Percentiles rank a stretch among this genome's conserved stretches.
Conservation (phyloP, 2,113 vertebrate genomes). For the Ginglymostoma cirratum region DNA sequence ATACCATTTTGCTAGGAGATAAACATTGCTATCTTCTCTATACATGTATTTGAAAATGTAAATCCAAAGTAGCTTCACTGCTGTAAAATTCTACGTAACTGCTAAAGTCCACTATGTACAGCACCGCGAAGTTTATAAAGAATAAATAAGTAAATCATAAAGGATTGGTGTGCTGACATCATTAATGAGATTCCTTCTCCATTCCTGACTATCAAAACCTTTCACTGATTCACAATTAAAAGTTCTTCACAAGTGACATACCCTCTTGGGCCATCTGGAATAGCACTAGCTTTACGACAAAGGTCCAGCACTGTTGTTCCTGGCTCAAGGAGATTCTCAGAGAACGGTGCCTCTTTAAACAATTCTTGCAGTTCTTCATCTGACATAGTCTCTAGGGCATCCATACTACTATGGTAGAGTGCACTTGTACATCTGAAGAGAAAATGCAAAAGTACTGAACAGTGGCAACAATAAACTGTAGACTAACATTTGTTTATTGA, state of each 20-base stretch:
- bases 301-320: slow-evolving; percentile 76
- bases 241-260: slow-evolving; percentile 44
- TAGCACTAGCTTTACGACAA: slow-evolving; percentile 70
- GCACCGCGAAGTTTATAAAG: not conserved
- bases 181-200: not conserved
- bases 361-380: slow-evolving; percentile 83
- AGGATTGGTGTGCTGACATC: not conserved
- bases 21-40: not conserved
- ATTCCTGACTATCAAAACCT: not conserved
- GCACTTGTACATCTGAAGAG: slow-evolving; percentile 72
- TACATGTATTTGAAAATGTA: not conserved
- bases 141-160: not conserved
- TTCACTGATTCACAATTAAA: not conserved
- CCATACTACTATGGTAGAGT: slow-evolving; percentile 70
- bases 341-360: slow-evolving; percentile 78
- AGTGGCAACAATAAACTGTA: not conserved
- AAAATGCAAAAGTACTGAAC: slow-evolving; percentile 38
- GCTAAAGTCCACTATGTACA: not conserved
- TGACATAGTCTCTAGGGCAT: slow-evolving; percentile 78
- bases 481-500: too few species aligned
- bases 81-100: not conserved
- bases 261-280: slow-evolving; percentile 83
- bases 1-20: not conserved
- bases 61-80: not conserved
- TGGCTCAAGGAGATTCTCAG: slow-evolving; percentile 79